Evolutionary conservation across 2,797 vertebrate genomes (phyloP), one percentile per base, ranked within the genome.

Genomic region (Rhadinocentrus ornatus): DNA sequence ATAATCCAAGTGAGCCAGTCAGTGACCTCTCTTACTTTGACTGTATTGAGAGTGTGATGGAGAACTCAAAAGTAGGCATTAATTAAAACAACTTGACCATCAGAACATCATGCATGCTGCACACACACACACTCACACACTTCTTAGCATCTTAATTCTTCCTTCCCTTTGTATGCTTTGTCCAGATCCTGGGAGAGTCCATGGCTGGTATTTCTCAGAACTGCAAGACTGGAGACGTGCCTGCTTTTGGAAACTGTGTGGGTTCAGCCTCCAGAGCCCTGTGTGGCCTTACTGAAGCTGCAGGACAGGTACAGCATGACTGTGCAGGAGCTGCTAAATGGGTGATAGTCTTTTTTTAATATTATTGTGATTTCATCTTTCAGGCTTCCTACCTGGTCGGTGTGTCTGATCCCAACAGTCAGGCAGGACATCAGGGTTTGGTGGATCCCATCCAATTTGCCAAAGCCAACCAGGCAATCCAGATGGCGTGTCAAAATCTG

Each of bases 181-280:
- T 78, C 22, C 81, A 99, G 98, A 95, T 99, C 80, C 95, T 99
- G 31, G 97, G 98, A 27, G 98, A 99, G 85, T 96, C 98, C 0
- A 99, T 99, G 98, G 97, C 98, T 0, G 98, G 98, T 29, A 99
- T 99, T 91, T 99, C 98, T 16, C 98, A 99, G 89, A 98, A 99
- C 78, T 99, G 97, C 71, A 99, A 98, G 91, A 99, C 94, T 0
- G 97, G 97, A 5, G 96, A 98, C 71, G 96, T 99, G 70, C 83
- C 95, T 3, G 91, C 95, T 0, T 99, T 99, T 27, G 98, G 98
- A 60, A 96, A 97, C 68, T 97, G 97, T 65, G 97, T 99, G 41
- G 95, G 96, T 37, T 94, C 96, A 56, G 98, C 98, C 0, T 99
- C 98, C 20, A 99, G 98, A 86, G 98, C 98, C 10, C 90, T 99